phyloP scores from a whole-genome alignment of 2,113 vertebrate species.

The Dolichotis patagonum region DNA sequence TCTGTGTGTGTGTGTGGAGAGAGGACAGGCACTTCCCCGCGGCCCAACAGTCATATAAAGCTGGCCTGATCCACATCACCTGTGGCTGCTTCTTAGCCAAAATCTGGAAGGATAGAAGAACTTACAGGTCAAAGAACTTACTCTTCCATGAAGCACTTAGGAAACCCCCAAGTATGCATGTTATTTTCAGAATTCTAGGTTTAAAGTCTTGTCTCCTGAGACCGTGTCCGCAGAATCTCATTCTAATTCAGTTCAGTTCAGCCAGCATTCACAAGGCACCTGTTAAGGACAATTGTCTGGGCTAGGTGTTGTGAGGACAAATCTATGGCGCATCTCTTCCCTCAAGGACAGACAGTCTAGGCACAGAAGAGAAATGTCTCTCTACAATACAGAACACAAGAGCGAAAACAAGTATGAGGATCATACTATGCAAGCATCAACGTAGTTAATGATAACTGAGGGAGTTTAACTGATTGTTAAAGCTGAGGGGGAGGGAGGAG shows the following conservation, averaged over 20 bases:
- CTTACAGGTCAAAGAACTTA: background rate
- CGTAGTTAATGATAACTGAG: background rate
- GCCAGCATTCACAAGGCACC: background rate
- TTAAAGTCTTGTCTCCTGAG: constrained; percentile 27
- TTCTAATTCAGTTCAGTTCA: background rate
- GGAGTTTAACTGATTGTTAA: constrained; percentile 19
- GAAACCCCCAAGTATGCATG: background rate
- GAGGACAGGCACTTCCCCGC: background rate
- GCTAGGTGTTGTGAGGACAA: background rate
- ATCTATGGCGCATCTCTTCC: background rate
- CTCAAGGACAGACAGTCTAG: background rate
- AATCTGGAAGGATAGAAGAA: background rate
- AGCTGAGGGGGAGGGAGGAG: background rate
- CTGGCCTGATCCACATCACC: background rate
- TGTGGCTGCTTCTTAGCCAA: background rate
- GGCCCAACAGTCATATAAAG: background rate
- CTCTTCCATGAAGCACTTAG: background rate
- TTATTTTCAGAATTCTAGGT: background rate
- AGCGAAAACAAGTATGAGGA: background rate
- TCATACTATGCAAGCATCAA: background rate
- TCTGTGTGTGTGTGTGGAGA: background rate
- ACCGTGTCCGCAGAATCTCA: background rate
- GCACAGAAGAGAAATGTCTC: background rate
- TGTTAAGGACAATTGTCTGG: background rate
- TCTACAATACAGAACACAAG: background rate